These are phyloP conservation scores for Pachyuromys duprasi DNA, from an alignment of 2,797 vertebrate species.

Conservation along the genomic window DNA sequence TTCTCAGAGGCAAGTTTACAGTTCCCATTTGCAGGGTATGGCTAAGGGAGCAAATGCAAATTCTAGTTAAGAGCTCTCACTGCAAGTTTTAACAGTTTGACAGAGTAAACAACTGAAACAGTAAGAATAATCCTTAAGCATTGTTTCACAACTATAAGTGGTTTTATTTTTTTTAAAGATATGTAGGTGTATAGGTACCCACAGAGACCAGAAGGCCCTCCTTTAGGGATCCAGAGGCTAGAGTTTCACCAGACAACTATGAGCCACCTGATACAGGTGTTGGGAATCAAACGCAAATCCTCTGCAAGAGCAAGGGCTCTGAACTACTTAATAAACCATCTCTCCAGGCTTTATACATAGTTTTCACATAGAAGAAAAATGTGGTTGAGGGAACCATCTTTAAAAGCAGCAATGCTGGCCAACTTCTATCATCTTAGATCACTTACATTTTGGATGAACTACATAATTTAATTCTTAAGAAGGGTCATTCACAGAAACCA, in stretches of 20 bases:
- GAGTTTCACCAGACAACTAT: neutral
- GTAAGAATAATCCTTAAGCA: slow-evolving; percentile 28
- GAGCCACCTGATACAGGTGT: neutral
- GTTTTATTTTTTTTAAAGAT: neutral
- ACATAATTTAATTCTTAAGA: neutral
- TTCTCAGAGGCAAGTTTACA: slow-evolving; percentile 87
- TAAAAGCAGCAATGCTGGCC: neutral
- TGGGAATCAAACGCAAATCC: neutral
- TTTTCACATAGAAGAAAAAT: neutral
- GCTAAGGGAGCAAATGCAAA: slow-evolving; percentile 82
- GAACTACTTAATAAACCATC: neutral
- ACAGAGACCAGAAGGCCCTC: neutral
- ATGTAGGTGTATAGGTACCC: neutral
- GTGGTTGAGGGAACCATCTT: neutral
- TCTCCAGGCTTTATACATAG: neutral
- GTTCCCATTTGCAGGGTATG: slow-evolving; percentile 88
- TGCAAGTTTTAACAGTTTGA: slow-evolving; percentile 53
- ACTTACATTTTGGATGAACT: neutral
- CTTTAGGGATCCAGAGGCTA: neutral
- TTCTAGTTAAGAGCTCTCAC: neutral
- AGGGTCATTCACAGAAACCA: neutral
- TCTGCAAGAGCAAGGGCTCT: neutral
- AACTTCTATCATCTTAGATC: slow-evolving; percentile 27
- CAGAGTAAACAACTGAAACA: slow-evolving; percentile 7
- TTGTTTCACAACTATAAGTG: slow-evolving; percentile 7